Evolutionary conservation across 2,888 invertebrate genomes (phyloP), one percentile per base, ranked within the genome.

Genomic region (Nomada flava): DNA sequence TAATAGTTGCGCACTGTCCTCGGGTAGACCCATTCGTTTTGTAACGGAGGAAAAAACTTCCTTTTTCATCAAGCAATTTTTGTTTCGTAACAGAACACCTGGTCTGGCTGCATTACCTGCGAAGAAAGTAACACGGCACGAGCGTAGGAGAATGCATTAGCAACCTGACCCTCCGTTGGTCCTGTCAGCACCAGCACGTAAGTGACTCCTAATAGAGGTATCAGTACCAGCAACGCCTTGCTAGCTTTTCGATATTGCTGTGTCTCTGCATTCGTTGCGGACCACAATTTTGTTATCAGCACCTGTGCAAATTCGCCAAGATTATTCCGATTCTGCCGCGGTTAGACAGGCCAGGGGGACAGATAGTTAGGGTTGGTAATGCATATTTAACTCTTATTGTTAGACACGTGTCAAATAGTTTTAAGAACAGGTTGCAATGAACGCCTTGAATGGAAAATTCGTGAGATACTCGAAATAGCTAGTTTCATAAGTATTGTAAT

Each of bases 131-230:
- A 95, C 11, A 98, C 94, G 3, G 98, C 98, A 79, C 98, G 95
- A 5, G 96, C 94, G 89, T 98, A 97, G 84, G 96, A 96, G 92
- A 98, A 98, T 80, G 97, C 95, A 90, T 96, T 95, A 57, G 96
- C 96, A 86, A 96, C 96, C 90, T 96, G 95, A 29, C 97, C 96
- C 78, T 97, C 96, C 47, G 96, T 96, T 0, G 98, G 98, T 0
- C 97, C 97, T 70, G 96, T 96, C 70, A 98, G 95, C 78, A 98
- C 96, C 82, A 98, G 95, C 84, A 98, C 95, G 94, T 99, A 98
- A 1, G 98, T 98, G 88, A 98, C 97, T 65, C 98, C 98, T 84
- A 99, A 95, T 74, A 99, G 95, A n/a, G 98, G 99, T 92, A 98
- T 98, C 63, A 99, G 95, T 36, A 99, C 98, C 42, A 98, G 94